These are phyloP conservation scores for Heliconius eleuchia DNA, from an alignment of 1,140 invertebrate species.

Conservation along the genomic window DNA sequence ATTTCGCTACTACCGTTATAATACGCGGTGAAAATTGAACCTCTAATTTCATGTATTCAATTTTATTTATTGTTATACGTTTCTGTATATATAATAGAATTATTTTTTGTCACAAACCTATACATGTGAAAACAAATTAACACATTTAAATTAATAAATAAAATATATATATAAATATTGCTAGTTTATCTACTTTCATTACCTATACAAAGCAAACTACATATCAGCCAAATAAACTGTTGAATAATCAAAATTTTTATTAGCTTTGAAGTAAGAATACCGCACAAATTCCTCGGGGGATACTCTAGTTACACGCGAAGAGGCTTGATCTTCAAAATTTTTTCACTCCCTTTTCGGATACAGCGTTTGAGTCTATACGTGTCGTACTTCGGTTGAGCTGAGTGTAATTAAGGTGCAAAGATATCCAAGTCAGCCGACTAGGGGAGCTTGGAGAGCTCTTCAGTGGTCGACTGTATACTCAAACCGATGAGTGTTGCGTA, in stretches of 20 bases:
- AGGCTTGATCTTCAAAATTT: slow-evolving; percentile 64
- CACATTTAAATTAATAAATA: not conserved
- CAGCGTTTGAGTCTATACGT: slow-evolving; percentile 69
- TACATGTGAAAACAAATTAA: too few species aligned
- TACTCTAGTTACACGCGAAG: slow-evolving; percentile 44
- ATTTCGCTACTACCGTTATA: slow-evolving; percentile 5
- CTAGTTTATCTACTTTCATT: not conserved
- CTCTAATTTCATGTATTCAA: not conserved
- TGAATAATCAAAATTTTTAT: slow-evolving; percentile 12
- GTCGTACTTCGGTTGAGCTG: slow-evolving; percentile 67
- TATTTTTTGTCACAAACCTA: not conserved
- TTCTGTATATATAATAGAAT: not conserved
- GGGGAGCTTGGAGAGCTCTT: slow-evolving; percentile 66
- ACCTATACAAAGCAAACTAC: not conserved
- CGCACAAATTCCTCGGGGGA: slow-evolving; percentile 24
- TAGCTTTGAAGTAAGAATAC: slow-evolving; percentile 30
- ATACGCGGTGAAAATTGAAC: slow-evolving; percentile 7
- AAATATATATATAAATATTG: not conserved
- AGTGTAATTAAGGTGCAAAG: slow-evolving; percentile 81
- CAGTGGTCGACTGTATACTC: slow-evolving; percentile 72
- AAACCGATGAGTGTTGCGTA: slow-evolving; percentile 75
- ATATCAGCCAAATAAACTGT: not conserved
- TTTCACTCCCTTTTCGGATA: slow-evolving; percentile 64
- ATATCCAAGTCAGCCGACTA: slow-evolving; percentile 74
- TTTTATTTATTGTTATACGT: not conserved